phyloP scores from a whole-genome alignment of 2,888 invertebrate species.

The Villa cingulata region DNA sequence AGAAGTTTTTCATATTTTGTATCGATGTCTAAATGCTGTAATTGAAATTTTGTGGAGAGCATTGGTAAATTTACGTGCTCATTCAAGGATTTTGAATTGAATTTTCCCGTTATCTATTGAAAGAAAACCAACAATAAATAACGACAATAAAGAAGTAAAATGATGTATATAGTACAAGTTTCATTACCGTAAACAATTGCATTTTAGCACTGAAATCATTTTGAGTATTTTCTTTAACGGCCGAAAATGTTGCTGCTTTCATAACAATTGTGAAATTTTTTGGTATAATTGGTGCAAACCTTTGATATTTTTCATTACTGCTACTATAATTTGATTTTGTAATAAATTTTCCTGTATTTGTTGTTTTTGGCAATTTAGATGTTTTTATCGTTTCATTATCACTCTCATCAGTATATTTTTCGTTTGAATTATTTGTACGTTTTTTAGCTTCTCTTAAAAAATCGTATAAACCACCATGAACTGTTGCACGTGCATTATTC shows the following conservation, averaged over 20 bases:
- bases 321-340: constrained; percentile 14
- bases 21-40: constrained; percentile 48
- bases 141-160: too few species aligned
- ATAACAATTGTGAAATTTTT: constrained; percentile 66
- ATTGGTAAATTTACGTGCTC: constrained; percentile 39
- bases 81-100: constrained; percentile 38
- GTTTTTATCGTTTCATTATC: neutral
- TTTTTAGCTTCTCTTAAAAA: constrained; percentile 36
- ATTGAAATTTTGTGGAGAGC: constrained; percentile 48
- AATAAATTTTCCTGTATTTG: constrained; percentile 7
- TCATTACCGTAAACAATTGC: constrained; percentile 44
- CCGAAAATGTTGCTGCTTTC: constrained; percentile 54
- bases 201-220: constrained; percentile 58
- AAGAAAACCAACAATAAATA: too few species aligned
- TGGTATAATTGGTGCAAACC: constrained; percentile 64
- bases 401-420: neutral
- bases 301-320: constrained; percentile 42
- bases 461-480: constrained; percentile 39
- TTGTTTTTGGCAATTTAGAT: constrained; percentile 3
- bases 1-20: constrained; percentile 45
- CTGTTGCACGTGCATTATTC: constrained; percentile 37
- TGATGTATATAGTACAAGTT: neutral
- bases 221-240: constrained; percentile 52
- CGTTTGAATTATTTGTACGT: constrained; percentile 6
- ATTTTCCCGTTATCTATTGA: constrained; percentile 43